A percentile compares a stretch with the other conserved stretches of the same genome.
phyloP scores from a whole-genome alignment of 2,888 invertebrate species.

The Pristionchus exspectatus region DNA sequence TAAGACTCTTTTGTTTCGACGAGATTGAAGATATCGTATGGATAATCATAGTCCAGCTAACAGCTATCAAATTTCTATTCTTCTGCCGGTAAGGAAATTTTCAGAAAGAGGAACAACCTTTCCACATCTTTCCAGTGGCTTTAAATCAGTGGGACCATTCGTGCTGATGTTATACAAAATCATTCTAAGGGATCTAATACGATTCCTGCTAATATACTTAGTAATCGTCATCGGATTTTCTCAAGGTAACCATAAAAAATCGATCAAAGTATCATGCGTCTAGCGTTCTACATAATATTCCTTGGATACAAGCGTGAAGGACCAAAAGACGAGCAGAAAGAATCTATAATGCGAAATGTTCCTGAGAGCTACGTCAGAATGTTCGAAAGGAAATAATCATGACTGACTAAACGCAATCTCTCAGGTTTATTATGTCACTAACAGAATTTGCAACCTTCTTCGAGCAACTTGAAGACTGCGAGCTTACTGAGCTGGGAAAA shows the following conservation, averaged over 20 bases:
- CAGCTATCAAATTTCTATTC: slow-evolving; percentile 96
- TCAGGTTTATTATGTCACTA: slow-evolving; percentile 92
- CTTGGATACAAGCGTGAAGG: slow-evolving; percentile 72
- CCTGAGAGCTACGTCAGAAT: slow-evolving; percentile 88
- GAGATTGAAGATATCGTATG: slow-evolving; percentile 93
- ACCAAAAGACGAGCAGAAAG: slow-evolving; percentile 61
- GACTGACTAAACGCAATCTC: not conserved
- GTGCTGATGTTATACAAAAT: slow-evolving; percentile 99
- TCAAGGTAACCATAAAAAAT: slow-evolving; percentile 83
- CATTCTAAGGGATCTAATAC: slow-evolving; percentile 95
- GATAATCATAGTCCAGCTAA: slow-evolving; percentile 94
- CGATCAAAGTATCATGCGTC: not conserved
- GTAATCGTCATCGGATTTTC: slow-evolving; percentile 98
- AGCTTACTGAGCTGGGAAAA: slow-evolving; percentile 85
- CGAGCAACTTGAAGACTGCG: slow-evolving; percentile 87
- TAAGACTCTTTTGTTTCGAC: slow-evolving; percentile 90
- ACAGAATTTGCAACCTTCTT: slow-evolving; percentile 97
- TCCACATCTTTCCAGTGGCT: slow-evolving; percentile 86
- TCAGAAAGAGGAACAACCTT: not conserved
- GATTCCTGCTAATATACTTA: slow-evolving; percentile 95
- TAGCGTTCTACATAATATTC: slow-evolving; percentile 81
- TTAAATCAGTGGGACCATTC: slow-evolving; percentile 98
- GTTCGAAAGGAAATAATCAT: slow-evolving; percentile 5
- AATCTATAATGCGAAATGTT: slow-evolving; percentile 83
- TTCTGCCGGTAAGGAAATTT: slow-evolving; percentile 88